Conservation (phyloP, 2,888 invertebrate species). For the Folsomia candida region DNA sequence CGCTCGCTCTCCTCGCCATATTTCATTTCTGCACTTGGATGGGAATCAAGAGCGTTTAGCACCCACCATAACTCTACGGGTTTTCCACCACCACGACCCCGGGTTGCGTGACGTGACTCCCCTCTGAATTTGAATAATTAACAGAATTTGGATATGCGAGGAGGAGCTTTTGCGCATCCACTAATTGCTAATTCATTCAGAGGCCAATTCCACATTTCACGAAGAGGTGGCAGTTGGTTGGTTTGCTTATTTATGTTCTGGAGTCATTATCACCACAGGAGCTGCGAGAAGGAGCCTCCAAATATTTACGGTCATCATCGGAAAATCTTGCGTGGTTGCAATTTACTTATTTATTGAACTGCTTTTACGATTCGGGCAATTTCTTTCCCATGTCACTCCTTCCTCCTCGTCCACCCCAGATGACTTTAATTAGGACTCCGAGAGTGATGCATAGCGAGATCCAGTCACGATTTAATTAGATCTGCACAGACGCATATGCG, state of each 20-base stretch:
- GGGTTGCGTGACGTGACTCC: constrained; percentile 1
- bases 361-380: too few species aligned
- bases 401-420: too few species aligned
- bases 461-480: background rate
- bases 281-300: background rate
- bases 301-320: background rate
- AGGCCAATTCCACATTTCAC: background rate
- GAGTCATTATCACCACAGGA: constrained; percentile 15
- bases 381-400: too few species aligned
- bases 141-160: background rate
- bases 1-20: constrained; percentile 24
- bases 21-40: constrained; percentile 18
- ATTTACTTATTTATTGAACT: too few species aligned
- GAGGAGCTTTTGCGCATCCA: background rate
- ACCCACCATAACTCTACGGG: background rate
- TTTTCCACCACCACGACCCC: too few species aligned
- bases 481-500: background rate
- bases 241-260: constrained; percentile 3
- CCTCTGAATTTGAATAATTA: background rate
- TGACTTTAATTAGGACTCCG: background rate
- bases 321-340: background rate
- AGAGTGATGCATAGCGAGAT: background rate
- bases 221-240: background rate
- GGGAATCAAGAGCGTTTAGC: constrained; percentile 9
- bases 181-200: constrained; percentile 4